Evolutionary conservation across 2,888 invertebrate species (phyloP), one percentile per base, ranked within the genome.

Genomic region (Diarsia dahlii): DNA sequence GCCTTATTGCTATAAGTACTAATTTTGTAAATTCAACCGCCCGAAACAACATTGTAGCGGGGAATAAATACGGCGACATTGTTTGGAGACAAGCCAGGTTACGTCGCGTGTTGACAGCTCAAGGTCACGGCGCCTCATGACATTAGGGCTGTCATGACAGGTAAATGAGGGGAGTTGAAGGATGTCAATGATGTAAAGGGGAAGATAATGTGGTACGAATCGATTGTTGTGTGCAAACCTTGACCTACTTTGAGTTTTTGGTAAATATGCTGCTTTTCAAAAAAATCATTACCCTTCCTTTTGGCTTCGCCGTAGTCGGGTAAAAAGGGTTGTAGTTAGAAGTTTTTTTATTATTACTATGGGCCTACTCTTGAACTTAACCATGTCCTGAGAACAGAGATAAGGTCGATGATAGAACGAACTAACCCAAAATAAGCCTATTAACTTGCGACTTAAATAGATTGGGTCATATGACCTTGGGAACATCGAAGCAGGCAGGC

Each of bases 91-190:
- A 77, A 64, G 45, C 56, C 72, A 75, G 80, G 75, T 72, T 78
- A 64, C 67, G 62, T 86, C 68, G 86, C 87, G 84, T 86, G 86
- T 76, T 65, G 76, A 82, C 78, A 56, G 64, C 76, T 28, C 86
- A 86, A 84, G 86, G 87, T 82, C 71, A 71, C 18, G 76, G 68
- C 73, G 63, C 34, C 48, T 75, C 63, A 28, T 39, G 70, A 34
- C 63, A 39, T 2, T 66, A 84, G 82, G 85, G 78, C 67, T 78
- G 63, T 52, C 52, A 63, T 60, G n/a, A 45, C n/a, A 62, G 50
- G 46, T 15, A 28, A 52, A 76, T 69, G 60, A 60, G 52, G 13
- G 39, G 65, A 54, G 54, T 82, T 66, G 18, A 64, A 20, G 23
- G 23, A 75, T 52, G 34, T 2, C 39, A 39, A 78, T 52, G 20